These are phyloP conservation scores for Acheta domesticus DNA, from an alignment of 2,888 invertebrate genomes.

Conservation along the genomic window DNA sequence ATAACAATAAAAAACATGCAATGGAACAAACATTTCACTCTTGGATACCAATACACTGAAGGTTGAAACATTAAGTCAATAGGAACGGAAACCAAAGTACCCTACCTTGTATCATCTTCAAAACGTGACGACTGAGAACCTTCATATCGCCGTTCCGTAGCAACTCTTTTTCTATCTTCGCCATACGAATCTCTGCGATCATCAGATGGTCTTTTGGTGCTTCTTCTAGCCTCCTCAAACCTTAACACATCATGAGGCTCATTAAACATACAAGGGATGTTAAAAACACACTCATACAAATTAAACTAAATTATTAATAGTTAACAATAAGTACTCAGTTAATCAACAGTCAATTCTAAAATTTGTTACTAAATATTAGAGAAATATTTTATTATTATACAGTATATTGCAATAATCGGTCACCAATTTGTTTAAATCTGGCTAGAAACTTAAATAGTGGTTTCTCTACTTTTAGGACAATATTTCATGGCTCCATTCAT, in stretches of 20 bases:
- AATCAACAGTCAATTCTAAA: too few species aligned
- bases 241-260: slow-evolving; percentile 20
- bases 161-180: slow-evolving; percentile 45
- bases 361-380: too few species aligned
- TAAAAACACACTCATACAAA: too few species aligned
- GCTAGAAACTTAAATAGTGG: too few species aligned
- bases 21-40: too few species aligned
- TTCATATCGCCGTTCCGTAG: slow-evolving; percentile 48
- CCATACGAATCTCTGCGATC: slow-evolving; percentile 47
- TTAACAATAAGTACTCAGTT: not conserved
- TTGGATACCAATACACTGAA: too few species aligned
- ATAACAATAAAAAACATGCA: too few species aligned
- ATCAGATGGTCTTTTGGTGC: slow-evolving; percentile 54
- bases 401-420: too few species aligned
- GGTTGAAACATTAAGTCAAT: too few species aligned
- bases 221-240: slow-evolving; percentile 55
- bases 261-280: not conserved
- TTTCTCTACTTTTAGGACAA: too few species aligned
- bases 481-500: not conserved
- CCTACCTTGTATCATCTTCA: slow-evolving; percentile 44
- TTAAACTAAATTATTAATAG: not conserved
- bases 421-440: too few species aligned
- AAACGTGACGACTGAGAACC: slow-evolving; percentile 59
- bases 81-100: not conserved
- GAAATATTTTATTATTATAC: too few species aligned